Base-by-base conservation (phyloP, 2,113 vertebrate species). In the Prionailurus viverrinus region DNA sequence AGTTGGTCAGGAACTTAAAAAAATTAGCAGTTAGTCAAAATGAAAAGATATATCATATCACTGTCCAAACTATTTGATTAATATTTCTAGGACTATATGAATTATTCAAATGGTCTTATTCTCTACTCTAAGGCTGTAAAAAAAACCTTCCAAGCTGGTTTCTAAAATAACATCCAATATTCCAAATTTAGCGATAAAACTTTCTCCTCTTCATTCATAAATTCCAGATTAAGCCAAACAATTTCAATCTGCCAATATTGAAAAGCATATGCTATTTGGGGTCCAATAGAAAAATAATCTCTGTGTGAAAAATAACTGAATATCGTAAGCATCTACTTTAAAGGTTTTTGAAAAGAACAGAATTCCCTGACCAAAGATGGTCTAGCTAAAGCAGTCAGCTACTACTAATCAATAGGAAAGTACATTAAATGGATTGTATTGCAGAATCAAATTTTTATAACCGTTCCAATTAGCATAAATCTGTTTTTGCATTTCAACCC, bases 141-240 rank as follows among this genome's bases (percentile, higher is more conserved):
- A 66, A n/a, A 29, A 53, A 69, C 6, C 80, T 88, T 95, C 82
- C 84, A 73, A 93, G 31, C n/a, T 96, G 65, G 51, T 87, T 96
- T 96, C 51, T 82, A 95, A 98, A 97, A 92, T 95, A 94, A 79
- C 63, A 93, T 83, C 19, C 45, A 80, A 41, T 61, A 76, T 91
- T 95, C 88, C 87, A 96, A 81, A 81, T 45, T 92, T 87, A 90
- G 87, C 53, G 58, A 65, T 3, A 92, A 89, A 31, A 4, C 68
- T 94, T 95, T 94, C 69, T 91, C 31, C 73, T 96, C 61, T 95
- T 92, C 96, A 98, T 97, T 97, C 97, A 97, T 93, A 96, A 97
- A 91, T 91, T 93, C 65, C 36, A 14, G 23, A 74, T 88, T 69
- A 96, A 74, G 66, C 58, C 71, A 80, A 88, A 82, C 25, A 80